Evolutionary conservation across 2,797 vertebrate genomes (phyloP), one percentile per base, ranked within the genome.

Genomic region (Micropoecilia bifurca): DNA sequence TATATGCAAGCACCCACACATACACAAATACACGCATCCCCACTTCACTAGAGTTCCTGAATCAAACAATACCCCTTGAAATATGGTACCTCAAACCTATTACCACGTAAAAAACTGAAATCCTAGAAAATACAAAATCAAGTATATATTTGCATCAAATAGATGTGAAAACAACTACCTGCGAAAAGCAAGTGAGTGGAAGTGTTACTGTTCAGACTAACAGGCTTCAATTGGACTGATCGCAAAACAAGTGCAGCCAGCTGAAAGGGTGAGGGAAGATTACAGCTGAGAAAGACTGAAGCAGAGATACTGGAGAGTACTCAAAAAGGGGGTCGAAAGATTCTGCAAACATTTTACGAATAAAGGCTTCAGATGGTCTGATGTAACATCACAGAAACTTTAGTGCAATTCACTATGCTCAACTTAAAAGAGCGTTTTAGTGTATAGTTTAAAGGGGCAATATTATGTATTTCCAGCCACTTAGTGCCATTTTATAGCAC

Each of bases 21-120:
- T 16, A 57, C 71, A 76, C 43, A 13, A 28, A 63, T 28, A 53
- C 39, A 30, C 43, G 1, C 14, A 45, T 53, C 83, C 69, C 86
- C 73, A 61, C 66, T 78, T 84, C 75, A 84, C 80, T 85, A 83
- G 77, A 85, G 86, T 86, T 86, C 85, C 88, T 91, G 83, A 88
- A 90, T 87, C 79, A 91, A 46, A 12, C 66, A 46, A 72, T 82
- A 73, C 77, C 68, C 79, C 74, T 30, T 41, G 57, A 83, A 84
- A 79, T 71, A 46, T 33, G 0, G 12, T 14, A 61, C 83, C 85
- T 90, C 84, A 88, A 47, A 87, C 41, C 59, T 61, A 87, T 88
- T 12, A 41, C 46, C 43, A 76, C 78, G 81, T 75, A 68, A 81
- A 87, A 82, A 88, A 71, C 30, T 73, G 53, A 41, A 48, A 59